A percentile compares a stretch with the other conserved stretches of the same genome.
phyloP scores from a whole-genome alignment of 2,797 vertebrate genomes.

The Sebastes vulpes region DNA sequence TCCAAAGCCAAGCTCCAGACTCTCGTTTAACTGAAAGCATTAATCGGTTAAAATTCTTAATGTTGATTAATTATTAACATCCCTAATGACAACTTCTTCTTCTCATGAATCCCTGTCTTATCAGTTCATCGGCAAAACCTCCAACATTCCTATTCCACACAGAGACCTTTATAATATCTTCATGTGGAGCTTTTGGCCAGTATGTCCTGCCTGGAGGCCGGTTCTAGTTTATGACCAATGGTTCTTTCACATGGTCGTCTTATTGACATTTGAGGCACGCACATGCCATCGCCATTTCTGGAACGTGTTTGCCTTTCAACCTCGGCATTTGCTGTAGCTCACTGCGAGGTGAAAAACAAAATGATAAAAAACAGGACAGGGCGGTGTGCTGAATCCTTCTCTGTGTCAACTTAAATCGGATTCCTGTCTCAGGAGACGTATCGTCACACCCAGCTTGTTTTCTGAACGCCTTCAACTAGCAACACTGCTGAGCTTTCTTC shows the following conservation, averaged over 20 bases:
- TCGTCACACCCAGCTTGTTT: conserved; percentile 51
- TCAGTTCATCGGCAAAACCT: not conserved
- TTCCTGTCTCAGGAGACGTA: conserved; percentile 45
- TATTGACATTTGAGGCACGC: conserved; percentile 80
- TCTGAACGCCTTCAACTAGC: conserved; percentile 36
- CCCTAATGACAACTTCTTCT: not conserved
- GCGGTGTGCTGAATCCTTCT: conserved; percentile 27
- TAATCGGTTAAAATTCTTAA: no score
- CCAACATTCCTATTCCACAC: conserved; percentile 9
- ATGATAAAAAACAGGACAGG: conserved; percentile 35
- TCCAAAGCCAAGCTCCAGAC: no score
- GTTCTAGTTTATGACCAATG: conserved; percentile 66
- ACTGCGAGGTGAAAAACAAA: conserved; percentile 14
- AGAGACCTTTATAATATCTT: conserved; percentile 30
- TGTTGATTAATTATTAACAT: no score
- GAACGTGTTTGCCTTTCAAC: conserved; percentile 67
- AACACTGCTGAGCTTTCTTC: conserved; percentile 53
- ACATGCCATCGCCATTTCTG: conserved; percentile 73
- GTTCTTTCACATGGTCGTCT: conserved; percentile 64
- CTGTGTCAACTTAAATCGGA: conserved; percentile 47
- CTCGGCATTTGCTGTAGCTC: conserved; percentile 58
- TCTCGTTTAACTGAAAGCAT: no score
- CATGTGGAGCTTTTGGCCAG: conserved; percentile 33
- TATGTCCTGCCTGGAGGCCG: conserved; percentile 40
- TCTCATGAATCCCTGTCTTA: conserved; percentile 5